phyloP scores from a whole-genome alignment of 2,888 invertebrate genomes.

The Yponomeuta sedellus region DNA sequence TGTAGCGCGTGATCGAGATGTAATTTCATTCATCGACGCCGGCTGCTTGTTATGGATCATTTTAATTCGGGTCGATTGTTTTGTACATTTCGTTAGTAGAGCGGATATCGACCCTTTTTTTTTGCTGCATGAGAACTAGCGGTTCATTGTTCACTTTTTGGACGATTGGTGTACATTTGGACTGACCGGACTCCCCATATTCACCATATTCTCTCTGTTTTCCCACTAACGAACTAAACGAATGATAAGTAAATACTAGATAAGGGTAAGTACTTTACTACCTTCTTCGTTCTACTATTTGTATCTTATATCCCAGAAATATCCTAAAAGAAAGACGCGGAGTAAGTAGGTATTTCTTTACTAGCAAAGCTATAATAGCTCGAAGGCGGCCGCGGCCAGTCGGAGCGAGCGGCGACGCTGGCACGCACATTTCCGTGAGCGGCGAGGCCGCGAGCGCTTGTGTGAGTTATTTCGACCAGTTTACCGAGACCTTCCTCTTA shows the following conservation, averaged over 20 bases:
- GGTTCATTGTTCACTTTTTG: neutral
- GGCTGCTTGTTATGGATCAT: conserved; percentile 38
- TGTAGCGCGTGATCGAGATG: conserved; percentile 48
- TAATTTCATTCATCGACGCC: conserved; percentile 57
- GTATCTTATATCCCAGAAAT: neutral
- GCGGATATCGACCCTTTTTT: conserved; percentile 13
- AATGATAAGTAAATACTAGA: no score
- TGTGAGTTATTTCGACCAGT: conserved; percentile 34
- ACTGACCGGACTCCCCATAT: no score
- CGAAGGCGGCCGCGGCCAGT: conserved; percentile 10
- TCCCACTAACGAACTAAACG: no score
- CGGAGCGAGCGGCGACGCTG: conserved; percentile 34
- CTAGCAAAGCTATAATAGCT: neutral
- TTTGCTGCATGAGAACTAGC: neutral
- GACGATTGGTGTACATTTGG: neutral
- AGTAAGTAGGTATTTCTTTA: conserved; percentile 5
- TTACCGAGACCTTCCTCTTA: neutral
- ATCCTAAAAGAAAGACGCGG: neutral
- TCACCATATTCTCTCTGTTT: no score
- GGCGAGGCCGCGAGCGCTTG: conserved; percentile 52
- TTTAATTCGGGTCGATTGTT: conserved; percentile 19
- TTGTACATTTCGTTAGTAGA: neutral
- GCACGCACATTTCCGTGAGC: conserved; percentile 72
- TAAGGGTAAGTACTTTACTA: no score
- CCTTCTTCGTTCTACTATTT: neutral